Base-by-base conservation (phyloP, 2,113 vertebrate genomes). In the Cnemophilus loriae region DNA sequence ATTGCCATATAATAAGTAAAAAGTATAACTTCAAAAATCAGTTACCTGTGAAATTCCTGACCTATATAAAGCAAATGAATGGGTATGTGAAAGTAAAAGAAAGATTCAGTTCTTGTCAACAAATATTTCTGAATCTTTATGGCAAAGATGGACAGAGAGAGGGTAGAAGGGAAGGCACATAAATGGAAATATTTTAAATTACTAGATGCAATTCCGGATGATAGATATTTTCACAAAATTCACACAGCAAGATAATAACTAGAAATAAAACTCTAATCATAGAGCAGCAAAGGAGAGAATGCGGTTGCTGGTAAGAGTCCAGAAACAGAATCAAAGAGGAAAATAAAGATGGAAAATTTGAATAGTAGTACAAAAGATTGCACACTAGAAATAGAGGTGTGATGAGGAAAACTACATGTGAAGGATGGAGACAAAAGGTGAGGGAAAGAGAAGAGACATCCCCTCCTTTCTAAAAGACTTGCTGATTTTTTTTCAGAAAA, bases 221-320 rank as follows among this genome's bases (percentile, higher is more conserved):
- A 85, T 24, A 86, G 33, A 71, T 90, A 86, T 67, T 83, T 67
- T 70, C 59, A 68, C 55, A 91, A 91, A 78, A 84, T 46, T 74
- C 52, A 75, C 17, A 50, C 33, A 65, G 67, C 33, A 70, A 86
- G 60, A 60, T 81, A 95, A 90, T 80, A 87, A 35, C 68, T 71
- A 49, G 63, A 87, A 96, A 81, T 91, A 69, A 95, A 84, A 80
- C 33, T 79, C 35, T 87, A 93, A 65, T 91, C 17, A 59, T 59
- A 63, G 5, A 49, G 22, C 50, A 70, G 35, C 28, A 74, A 93
- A 86, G 46, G 35, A 78, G 44, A 84, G n/a, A 91, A 91, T 41
- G 47, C 2, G 0, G 27, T 57, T 88, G 28, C 39, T 81, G 37
- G 14, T 80, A 79, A 64, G n/a, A 61, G 39, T 83, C 30, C 69